phyloP scores from a whole-genome alignment of 1,140 invertebrate species.

The Drosophila mauritiana region DNA sequence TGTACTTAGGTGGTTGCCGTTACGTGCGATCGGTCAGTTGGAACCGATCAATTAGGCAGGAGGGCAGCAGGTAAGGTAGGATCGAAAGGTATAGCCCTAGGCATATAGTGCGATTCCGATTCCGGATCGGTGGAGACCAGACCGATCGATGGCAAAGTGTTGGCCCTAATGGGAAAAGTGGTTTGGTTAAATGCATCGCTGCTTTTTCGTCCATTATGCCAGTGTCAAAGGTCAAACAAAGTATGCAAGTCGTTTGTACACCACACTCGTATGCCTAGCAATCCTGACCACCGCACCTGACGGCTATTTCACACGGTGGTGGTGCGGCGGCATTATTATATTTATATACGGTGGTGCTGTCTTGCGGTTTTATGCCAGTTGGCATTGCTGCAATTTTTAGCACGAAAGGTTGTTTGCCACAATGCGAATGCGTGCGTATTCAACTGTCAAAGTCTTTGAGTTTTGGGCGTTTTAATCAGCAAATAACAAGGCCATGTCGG shows the following conservation, averaged over 20 bases:
- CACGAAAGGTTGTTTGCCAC: constrained; percentile 48
- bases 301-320: constrained; percentile 59
- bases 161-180: constrained; percentile 71
- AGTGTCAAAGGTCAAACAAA: constrained; percentile 34
- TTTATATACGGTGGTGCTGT: background rate
- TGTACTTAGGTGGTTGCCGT: constrained; percentile 51
- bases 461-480: constrained; percentile 70
- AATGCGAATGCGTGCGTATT: constrained; percentile 49
- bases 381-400: constrained; percentile 67
- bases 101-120: constrained; percentile 40
- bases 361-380: constrained; percentile 70
- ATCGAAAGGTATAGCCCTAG: constrained; percentile 7
- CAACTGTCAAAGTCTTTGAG: constrained; percentile 50
- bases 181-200: constrained; percentile 72
- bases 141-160: constrained; percentile 53
- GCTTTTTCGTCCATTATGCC: constrained; percentile 1
- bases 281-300: constrained; percentile 61
- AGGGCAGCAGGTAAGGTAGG: background rate
- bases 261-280: background rate
- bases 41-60: constrained; percentile 76
- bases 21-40: constrained; percentile 77
- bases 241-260: constrained; percentile 1
- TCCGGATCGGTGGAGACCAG: constrained; percentile 45
- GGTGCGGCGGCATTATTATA: constrained; percentile 13
- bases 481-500: constrained; percentile 54